Evolutionary conservation across 2,888 invertebrate species (phyloP), one percentile per base, ranked within the genome.

Genomic region (Hypomecis atomaria): DNA sequence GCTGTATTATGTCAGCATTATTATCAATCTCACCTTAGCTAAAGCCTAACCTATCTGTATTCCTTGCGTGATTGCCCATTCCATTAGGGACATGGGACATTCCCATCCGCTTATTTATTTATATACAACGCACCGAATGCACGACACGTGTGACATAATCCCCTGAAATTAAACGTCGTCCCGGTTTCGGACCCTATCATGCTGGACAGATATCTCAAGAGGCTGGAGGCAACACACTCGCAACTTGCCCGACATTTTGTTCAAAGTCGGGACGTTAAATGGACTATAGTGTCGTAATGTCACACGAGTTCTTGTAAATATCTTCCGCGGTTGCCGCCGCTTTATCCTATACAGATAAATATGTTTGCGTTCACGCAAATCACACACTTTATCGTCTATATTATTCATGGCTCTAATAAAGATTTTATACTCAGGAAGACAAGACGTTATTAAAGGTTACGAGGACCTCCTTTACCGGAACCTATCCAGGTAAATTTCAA

Each of bases 281-380:
- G 69, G 62, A 71, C 70, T 75, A 77, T 67, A 69, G 62, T 71
- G 66, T 64, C 66, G 62, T 69, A 70, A 73, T 66, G 71, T 71
- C 70, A 65, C 71, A 69, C 72, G 65, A 69, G 65, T 70, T 67
- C 74, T 74, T 73, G 75, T 78, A 78, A 78, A 81, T 77, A 75
- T 76, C 68, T 76, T 70, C 65, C 66, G 67, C 55, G 67, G 69
- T 70, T 70, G 57, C 67, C 64, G 50, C 68, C 55, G 71, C 69
- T 72, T 77, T 75, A 71, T 78, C 76, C 76, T 77, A 78, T 76
- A 77, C 71, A 74, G 71, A 79, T 76, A 78, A 78, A 81, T 74
- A 76, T 78, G 75, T 78, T 75, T 78, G 69, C 70, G 74, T 76
- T 73, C 66, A 71, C 65, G 59, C 66, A 64, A 69, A 75, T 71